A percentile compares a stretch with the other conserved stretches of the same genome.
Evolutionary conservation across 2,888 invertebrate species (phyloP).

Genomic region (Deilephila porcellus): DNA sequence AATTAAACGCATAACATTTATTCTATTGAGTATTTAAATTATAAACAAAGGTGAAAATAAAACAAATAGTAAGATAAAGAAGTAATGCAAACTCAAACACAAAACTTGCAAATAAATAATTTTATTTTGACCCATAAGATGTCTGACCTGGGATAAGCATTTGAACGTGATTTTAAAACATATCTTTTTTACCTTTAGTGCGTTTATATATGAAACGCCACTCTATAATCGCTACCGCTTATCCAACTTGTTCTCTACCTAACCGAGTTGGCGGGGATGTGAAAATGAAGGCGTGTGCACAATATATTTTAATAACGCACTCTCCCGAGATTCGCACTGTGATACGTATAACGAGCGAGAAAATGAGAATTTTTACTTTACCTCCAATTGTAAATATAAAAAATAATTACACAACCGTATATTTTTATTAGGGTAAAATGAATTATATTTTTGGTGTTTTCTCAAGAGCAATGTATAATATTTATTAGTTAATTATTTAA

Average conservation of each 20-base stretch:
- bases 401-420: constrained; percentile 10
- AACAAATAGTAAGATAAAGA: too few relatives aligned
- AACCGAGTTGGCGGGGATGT: constrained; percentile 53
- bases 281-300: constrained; percentile 71
- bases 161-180: too few relatives aligned
- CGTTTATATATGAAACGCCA: background rate
- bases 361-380: constrained; percentile 77
- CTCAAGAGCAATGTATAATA: too few relatives aligned
- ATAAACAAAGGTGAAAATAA: too few relatives aligned
- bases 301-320: constrained; percentile 83
- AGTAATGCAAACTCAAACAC: too few relatives aligned
- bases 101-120: too few relatives aligned
- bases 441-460: background rate
- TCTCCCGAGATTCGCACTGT: constrained; percentile 71
- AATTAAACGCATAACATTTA: too few relatives aligned
- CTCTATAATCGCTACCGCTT: constrained; percentile 37
- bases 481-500: too few relatives aligned
- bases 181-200: too few relatives aligned
- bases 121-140: too few relatives aligned
- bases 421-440: constrained; percentile 19
- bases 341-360: constrained; percentile 76
- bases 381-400: constrained; percentile 37
- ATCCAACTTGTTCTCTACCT: constrained; percentile 32
- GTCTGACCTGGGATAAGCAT: too few relatives aligned
- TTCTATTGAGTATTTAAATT: too few relatives aligned